These are phyloP conservation scores for Synergus umbraculus DNA, from an alignment of 2,888 invertebrate species.

Conservation along the genomic window DNA sequence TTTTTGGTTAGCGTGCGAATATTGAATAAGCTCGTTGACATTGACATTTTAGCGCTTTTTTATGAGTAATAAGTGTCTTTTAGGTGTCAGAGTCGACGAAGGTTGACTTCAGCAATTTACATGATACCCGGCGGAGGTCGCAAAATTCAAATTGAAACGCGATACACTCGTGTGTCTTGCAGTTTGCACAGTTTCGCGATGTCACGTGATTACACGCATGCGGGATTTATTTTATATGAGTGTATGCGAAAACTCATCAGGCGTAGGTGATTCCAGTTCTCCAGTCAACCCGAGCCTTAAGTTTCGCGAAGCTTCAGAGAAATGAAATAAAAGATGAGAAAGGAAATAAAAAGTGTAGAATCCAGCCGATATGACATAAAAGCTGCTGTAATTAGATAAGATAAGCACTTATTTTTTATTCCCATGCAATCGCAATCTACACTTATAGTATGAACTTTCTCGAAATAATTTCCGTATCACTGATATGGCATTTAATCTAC, in stretches of 20 bases:
- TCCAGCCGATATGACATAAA: not conserved
- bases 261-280: not conserved
- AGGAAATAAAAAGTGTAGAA: not conserved
- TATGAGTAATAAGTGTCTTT: not conserved
- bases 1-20: not conserved
- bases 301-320: not conserved
- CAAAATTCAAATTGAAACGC: not conserved
- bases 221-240: too few relatives aligned
- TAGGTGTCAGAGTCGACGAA: not conserved
- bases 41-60: not conserved
- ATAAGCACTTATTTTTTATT: slow-evolving; percentile 9
- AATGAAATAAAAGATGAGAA: not conserved
- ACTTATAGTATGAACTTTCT: not conserved
- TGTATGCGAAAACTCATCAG: not conserved
- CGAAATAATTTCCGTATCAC: not conserved
- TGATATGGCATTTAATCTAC: not conserved
- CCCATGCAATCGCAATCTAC: not conserved
- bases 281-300: not conserved
- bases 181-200: not conserved
- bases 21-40: not conserved
- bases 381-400: not conserved
- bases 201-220: not conserved
- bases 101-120: not conserved
- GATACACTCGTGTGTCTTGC: not conserved
- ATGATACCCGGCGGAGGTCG: not conserved